Conservation (phyloP, 2,797 vertebrate species). For the Rhinella marina region DNA sequence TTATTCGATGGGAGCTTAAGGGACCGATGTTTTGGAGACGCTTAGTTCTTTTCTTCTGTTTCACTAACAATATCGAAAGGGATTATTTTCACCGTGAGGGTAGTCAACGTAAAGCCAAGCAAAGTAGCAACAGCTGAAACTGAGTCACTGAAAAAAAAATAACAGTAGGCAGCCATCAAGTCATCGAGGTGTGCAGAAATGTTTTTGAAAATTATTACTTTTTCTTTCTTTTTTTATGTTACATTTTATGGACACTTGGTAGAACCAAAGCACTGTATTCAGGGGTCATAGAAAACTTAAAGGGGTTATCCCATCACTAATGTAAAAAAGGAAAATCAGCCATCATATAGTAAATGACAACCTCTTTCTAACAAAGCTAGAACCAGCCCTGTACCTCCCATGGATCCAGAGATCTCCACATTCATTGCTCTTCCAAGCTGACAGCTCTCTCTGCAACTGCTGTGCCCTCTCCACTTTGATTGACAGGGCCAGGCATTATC, state of each 20-base stretch:
- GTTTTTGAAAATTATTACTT: neutral
- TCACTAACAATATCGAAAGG: conserved; percentile 13
- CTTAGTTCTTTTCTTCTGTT: conserved; percentile 7
- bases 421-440: no score
- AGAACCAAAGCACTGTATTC: neutral
- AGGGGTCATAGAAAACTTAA: no score
- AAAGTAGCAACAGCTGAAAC: neutral
- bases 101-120: neutral
- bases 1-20: conserved; percentile 17
- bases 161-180: neutral
- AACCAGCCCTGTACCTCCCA: no score
- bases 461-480: no score
- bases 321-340: no score
- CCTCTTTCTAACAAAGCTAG: no score
- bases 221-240: neutral
- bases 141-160: neutral
- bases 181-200: neutral
- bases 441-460: no score
- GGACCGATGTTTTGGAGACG: neutral
- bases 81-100: conserved; percentile 3
- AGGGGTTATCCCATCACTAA: no score
- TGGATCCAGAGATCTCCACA: no score
- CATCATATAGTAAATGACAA: no score
- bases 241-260: neutral
- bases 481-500: no score